Evolutionary conservation across 2,113 vertebrate species (phyloP).

Genomic region (Ovis aries): DNA sequence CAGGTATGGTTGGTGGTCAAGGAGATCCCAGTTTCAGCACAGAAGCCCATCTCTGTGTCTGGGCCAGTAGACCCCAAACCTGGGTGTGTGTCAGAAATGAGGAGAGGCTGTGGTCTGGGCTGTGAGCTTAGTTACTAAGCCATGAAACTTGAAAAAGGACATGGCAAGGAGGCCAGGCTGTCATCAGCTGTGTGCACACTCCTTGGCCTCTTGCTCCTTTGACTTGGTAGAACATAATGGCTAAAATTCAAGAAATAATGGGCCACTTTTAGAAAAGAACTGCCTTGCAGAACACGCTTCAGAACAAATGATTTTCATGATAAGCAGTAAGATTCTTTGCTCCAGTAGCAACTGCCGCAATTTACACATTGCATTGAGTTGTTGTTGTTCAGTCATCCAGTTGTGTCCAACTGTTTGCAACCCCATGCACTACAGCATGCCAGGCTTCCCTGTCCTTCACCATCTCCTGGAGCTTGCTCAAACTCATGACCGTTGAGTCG

Average conservation of each 20-base stretch:
- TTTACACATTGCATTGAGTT: constrained; percentile 33
- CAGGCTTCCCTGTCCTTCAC: background rate
- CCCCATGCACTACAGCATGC: background rate
- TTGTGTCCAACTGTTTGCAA: background rate
- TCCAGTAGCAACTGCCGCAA: constrained; percentile 39
- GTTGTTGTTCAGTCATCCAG: background rate
- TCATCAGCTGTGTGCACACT: background rate
- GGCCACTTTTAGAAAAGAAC: constrained; percentile 33
- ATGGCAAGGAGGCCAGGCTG: background rate
- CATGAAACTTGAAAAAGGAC: background rate
- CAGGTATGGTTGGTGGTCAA: background rate
- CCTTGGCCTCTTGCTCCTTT: background rate
- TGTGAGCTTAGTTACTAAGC: background rate
- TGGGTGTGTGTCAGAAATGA: background rate
- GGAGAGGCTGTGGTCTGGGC: background rate
- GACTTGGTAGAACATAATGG: constrained; percentile 42
- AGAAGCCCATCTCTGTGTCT: background rate
- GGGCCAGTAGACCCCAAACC: background rate
- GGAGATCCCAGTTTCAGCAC: background rate
- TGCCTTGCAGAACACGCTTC: constrained; percentile 4
- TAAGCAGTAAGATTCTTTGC: constrained; percentile 39
- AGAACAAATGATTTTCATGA: constrained; percentile 48
- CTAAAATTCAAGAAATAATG: constrained; percentile 53
- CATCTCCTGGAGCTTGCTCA: background rate
- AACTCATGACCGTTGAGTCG: background rate